Percentiles rank a stretch among this genome's conserved stretches.
Evolutionary conservation across 1,140 invertebrate species (phyloP).

Genomic region (Brachystomella parvula): DNA sequence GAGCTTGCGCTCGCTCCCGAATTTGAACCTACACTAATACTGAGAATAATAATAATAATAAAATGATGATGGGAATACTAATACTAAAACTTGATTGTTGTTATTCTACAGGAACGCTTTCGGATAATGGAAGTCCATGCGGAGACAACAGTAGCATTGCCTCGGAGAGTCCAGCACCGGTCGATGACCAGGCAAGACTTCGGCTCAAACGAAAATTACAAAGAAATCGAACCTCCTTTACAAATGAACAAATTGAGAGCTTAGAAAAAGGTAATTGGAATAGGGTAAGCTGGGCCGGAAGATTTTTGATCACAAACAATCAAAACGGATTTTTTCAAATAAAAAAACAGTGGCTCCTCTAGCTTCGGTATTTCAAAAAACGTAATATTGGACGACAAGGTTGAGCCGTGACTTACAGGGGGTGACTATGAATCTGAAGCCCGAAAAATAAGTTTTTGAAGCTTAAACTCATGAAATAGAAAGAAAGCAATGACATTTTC

Average conservation of each 20-base stretch:
- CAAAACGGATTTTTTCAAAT: no score
- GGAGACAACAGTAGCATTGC: constrained; percentile 47
- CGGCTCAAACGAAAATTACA: constrained; percentile 93
- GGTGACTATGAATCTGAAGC: no score
- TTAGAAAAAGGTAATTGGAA: constrained; percentile 90
- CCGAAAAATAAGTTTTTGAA: no score
- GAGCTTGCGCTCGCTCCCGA: no score
- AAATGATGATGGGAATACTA: no score
- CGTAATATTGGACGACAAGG: no score
- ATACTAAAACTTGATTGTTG: constrained; percentile 14
- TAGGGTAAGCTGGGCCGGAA: no score
- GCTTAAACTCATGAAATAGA: background rate
- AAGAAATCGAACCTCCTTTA: constrained; percentile 96
- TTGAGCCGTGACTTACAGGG: no score
- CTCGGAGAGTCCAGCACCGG: constrained; percentile 63
- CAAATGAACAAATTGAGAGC: constrained; percentile 97
- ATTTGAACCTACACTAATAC: no score
- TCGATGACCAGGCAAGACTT: constrained; percentile 77
- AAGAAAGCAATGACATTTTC: background rate
- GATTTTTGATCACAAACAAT: background rate
- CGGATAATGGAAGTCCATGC: constrained; percentile 38
- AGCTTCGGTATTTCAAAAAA: no score
- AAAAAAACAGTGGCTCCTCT: no score
- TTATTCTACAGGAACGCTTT: constrained; percentile 25
- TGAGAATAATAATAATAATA: no score